Conservation (phyloP, 2,113 vertebrate genomes). For the Numida meleagris region DNA sequence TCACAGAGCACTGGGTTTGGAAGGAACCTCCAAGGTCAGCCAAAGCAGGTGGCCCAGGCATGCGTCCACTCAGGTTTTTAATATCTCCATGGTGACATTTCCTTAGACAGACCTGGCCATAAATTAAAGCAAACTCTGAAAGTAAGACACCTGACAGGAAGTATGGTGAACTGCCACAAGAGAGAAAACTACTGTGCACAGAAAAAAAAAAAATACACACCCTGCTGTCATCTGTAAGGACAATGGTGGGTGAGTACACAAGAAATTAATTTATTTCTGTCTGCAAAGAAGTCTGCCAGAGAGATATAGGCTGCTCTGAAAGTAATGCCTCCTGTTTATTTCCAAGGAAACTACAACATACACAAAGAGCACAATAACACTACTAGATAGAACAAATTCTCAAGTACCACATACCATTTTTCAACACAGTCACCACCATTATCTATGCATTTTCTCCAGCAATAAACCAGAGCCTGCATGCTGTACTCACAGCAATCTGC, state of each 20-base stretch:
- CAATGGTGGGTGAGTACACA: background rate
- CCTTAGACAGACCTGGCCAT: background rate
- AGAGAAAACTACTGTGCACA: background rate
- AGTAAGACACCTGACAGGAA: constrained; percentile 2
- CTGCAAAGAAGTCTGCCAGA: background rate
- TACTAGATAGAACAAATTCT: too few species aligned
- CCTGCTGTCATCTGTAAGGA: background rate
- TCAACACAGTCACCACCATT: too few species aligned
- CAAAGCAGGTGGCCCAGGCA: background rate
- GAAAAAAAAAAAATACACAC: background rate
- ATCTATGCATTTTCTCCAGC: too few species aligned
- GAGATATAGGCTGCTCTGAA: background rate
- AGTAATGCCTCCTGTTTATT: background rate
- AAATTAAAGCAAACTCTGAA: background rate
- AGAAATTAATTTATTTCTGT: background rate
- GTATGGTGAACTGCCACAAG: background rate
- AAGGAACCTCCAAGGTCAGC: background rate
- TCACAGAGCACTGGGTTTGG: background rate
- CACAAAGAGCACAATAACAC: too few species aligned
- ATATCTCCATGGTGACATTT: background rate
- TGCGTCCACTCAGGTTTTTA: background rate
- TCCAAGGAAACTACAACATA: too few species aligned
- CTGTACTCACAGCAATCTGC: too few species aligned
- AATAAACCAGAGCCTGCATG: too few species aligned
- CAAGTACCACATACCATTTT: too few species aligned